phyloP scores from a whole-genome alignment of 23 tunicate genomes.

The Trididemnum miniatum region DNA sequence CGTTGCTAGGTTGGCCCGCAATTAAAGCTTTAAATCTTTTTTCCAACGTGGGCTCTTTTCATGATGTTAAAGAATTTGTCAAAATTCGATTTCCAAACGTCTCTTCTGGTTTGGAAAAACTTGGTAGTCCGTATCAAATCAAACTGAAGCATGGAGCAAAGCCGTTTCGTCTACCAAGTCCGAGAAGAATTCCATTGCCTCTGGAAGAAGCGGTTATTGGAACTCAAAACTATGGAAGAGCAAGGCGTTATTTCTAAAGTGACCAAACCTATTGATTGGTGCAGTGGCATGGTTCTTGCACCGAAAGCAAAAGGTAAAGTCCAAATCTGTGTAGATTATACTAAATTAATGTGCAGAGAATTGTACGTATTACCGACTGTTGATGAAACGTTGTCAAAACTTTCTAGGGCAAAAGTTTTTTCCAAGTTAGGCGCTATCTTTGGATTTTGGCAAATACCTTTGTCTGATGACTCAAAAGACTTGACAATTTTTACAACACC shows the following conservation, averaged over 20 bases:
- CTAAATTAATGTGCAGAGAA: slow-evolving; percentile 8
- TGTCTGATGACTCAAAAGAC: slow-evolving; percentile 4
- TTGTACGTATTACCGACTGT: background rate
- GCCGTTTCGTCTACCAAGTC: slow-evolving; percentile 25
- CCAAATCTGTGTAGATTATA: no score
- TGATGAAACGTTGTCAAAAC: background rate
- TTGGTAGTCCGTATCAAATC: slow-evolving; percentile 3
- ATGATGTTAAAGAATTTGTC: background rate
- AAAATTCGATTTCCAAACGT: slow-evolving; percentile 7
- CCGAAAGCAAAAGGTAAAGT: slow-evolving; percentile 34
- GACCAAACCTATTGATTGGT: slow-evolving; percentile 29
- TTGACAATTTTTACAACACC: slow-evolving; percentile 45
- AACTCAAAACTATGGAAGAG: slow-evolving; percentile 20
- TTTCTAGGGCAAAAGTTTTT: slow-evolving; percentile 29
- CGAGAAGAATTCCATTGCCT: slow-evolving; percentile 27
- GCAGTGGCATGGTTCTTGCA: slow-evolving; percentile 43
- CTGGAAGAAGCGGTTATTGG: slow-evolving; percentile 6
- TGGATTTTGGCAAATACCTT: slow-evolving; percentile 27
- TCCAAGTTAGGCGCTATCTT: slow-evolving; percentile 32
- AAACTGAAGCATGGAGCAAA: slow-evolving; percentile 29
- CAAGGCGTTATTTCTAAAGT: slow-evolving; percentile 32
- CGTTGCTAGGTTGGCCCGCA: no score
- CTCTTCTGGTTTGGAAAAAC: slow-evolving; percentile 36
- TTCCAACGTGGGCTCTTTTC: background rate
- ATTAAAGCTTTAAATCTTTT: no score